Conservation (phyloP, 1,140 invertebrate species). For the Bradynema listronoti region DNA sequence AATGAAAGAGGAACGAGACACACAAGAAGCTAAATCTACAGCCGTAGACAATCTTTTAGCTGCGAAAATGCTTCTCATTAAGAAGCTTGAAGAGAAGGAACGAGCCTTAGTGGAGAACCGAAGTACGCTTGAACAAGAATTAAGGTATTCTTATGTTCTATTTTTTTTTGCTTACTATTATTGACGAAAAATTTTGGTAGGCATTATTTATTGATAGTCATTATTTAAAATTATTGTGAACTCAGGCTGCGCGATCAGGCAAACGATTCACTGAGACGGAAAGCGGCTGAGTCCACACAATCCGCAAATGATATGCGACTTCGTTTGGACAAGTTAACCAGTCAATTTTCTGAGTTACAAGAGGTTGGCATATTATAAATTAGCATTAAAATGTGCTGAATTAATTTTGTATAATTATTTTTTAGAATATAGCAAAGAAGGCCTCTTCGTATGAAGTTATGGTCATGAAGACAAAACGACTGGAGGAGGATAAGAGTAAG, state of each 20-base stretch:
- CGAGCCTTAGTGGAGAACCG: conserved; percentile 82
- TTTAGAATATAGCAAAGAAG: conserved; percentile 78
- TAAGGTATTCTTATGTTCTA: conserved; percentile 18
- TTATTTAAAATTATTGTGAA: too few species aligned
- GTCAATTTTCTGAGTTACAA: conserved; percentile 52
- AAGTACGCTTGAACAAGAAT: conserved; percentile 80
- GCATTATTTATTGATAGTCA: too few species aligned
- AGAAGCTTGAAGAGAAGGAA: conserved; percentile 94
- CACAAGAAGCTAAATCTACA: conserved; percentile 25
- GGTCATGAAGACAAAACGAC: conserved; percentile 88
- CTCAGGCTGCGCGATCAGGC: conserved; percentile 76
- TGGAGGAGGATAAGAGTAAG: conserved; percentile 86
- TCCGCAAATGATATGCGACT: conserved; percentile 92
- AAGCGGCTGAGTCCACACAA: conserved; percentile 84
- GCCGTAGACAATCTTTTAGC: conserved; percentile 69
- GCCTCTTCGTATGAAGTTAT: conserved; percentile 89
- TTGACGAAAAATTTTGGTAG: too few species aligned
- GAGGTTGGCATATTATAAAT: too few species aligned
- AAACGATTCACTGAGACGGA: conserved; percentile 94
- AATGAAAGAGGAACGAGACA: conserved; percentile 35
- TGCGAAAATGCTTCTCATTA: conserved; percentile 84
- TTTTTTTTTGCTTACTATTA: too few species aligned
- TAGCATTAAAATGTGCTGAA: too few species aligned
- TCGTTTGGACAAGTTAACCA: conserved; percentile 72
- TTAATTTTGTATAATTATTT: too few species aligned